A percentile compares a stretch with the other conserved stretches of the same genome.
Evolutionary conservation across 2,797 vertebrate genomes (phyloP).

Genomic region (Psittacula derbiana): DNA sequence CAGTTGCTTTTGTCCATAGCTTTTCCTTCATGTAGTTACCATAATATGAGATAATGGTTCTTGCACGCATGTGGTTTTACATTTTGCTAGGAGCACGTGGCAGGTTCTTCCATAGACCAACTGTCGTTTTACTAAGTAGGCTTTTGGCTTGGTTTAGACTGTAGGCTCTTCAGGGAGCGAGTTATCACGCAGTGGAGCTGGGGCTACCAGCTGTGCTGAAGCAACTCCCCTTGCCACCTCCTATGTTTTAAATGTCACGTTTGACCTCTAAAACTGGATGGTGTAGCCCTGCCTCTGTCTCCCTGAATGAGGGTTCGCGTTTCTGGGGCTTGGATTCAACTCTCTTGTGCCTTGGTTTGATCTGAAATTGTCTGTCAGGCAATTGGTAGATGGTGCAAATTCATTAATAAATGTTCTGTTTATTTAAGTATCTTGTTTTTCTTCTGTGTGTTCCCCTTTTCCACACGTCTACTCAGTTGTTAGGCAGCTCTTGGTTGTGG

Average conservation of each 20-base stretch:
- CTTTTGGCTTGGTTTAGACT: not conserved
- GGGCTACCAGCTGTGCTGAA: not conserved
- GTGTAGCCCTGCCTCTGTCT: not conserved
- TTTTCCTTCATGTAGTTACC: not conserved
- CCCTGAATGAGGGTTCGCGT: rapidly evolving
- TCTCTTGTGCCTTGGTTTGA: not conserved
- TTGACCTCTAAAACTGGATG: not conserved
- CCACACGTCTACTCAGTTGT: not conserved
- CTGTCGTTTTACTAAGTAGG: not conserved
- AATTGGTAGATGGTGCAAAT: not conserved
- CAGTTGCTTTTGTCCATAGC: not conserved
- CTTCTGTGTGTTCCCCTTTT: not conserved
- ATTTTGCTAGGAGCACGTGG: not conserved
- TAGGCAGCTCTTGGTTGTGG: not conserved
- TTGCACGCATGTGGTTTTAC: not conserved
- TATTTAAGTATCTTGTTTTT: not conserved
- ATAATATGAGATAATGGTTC: not conserved
- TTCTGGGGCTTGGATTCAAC: not conserved
- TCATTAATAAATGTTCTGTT: not conserved
- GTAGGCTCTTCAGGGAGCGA: not conserved
- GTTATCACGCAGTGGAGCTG: not conserved
- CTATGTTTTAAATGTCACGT: not conserved
- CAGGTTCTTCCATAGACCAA: not conserved
- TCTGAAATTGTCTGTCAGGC: not conserved
- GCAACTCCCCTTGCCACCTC: not conserved